Conservation (phyloP, 2,888 invertebrate genomes). For the Pediacus dermestoides region DNA sequence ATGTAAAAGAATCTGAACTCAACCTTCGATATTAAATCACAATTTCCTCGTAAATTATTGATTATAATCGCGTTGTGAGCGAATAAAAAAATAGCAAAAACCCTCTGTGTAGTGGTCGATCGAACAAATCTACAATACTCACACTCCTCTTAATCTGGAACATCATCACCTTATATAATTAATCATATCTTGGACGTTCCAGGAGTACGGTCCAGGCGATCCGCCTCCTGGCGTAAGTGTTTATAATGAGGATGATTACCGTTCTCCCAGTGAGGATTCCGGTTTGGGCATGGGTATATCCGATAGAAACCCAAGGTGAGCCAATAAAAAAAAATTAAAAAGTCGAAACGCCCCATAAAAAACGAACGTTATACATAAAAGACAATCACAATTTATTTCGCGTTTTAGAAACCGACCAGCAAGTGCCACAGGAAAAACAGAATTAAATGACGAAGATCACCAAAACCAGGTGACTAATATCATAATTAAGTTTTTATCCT, state of each 20-base stretch:
- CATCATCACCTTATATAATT: no score
- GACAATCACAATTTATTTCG: constrained; percentile 5
- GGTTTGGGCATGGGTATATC: constrained; percentile 84
- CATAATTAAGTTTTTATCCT: constrained; percentile 24
- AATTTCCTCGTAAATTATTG: no score
- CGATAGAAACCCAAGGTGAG: constrained; percentile 68
- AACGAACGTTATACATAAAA: neutral
- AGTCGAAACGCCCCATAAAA: neutral
- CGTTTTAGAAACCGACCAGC: constrained; percentile 42
- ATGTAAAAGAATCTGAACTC: no score
- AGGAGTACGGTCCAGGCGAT: constrained; percentile 58
- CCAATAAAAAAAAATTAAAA: neutral
- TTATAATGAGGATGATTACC: constrained; percentile 63
- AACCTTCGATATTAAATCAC: no score
- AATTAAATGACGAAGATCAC: constrained; percentile 44
- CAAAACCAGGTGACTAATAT: constrained; percentile 45
- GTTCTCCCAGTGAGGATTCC: constrained; percentile 91
- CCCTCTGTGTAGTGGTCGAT: no score
- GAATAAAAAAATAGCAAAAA: no score
- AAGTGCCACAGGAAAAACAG: constrained; percentile 43
- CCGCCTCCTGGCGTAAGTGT: constrained; percentile 49
- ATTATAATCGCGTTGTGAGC: no score
- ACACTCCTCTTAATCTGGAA: no score
- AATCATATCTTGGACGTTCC: no score
- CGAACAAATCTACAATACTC: no score